Conservation (phyloP, 2,113 vertebrate species). For the Urocynchramus pylzowi region DNA sequence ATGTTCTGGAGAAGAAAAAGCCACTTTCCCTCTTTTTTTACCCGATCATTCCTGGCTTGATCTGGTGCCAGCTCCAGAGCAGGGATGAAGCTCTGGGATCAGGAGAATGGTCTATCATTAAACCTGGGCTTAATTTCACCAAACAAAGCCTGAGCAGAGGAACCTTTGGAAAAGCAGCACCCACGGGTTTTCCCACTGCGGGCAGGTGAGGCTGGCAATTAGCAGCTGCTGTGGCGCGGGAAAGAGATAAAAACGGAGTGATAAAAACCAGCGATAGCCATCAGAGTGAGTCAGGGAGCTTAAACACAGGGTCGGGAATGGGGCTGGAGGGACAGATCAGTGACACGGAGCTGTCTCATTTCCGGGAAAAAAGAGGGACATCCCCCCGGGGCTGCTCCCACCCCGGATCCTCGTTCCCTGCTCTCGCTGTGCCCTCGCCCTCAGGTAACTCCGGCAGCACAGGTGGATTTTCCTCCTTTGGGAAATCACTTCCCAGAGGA, state of each 20-base stretch:
- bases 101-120: background rate
- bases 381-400: background rate
- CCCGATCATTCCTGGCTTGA: background rate
- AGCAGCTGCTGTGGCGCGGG: background rate
- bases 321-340: background rate
- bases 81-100: background rate
- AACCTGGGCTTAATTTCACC: background rate
- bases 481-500: no score
- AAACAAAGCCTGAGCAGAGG: background rate
- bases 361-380: background rate
- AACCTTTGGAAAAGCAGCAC: background rate
- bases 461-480: no score
- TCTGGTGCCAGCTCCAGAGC: background rate
- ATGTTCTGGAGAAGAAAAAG: background rate
- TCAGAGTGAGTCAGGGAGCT: background rate
- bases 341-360: conserved; percentile 10
- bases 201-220: background rate
- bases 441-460: no score
- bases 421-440: no score
- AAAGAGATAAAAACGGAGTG: background rate
- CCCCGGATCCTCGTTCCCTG: background rate
- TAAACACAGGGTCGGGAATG: background rate
- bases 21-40: background rate
- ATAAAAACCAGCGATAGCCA: background rate
- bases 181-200: background rate